A percentile compares a stretch with the other conserved stretches of the same genome.
Conservation (phyloP, 2,797 vertebrate species). For the Hemibagrus guttatus region DNA sequence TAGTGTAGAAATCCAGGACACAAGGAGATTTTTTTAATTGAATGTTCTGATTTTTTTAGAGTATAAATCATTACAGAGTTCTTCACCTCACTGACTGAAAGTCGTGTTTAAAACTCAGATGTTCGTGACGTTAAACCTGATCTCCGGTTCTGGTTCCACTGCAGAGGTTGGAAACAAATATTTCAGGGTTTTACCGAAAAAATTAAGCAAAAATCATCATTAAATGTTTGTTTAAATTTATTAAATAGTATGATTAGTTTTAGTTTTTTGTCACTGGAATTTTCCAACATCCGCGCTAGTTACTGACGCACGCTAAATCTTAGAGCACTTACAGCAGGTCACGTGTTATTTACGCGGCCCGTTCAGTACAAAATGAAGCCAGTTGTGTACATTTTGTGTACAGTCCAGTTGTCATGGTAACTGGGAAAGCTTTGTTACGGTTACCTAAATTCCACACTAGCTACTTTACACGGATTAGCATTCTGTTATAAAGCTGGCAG, state of each 20-base stretch:
- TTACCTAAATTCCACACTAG: neutral
- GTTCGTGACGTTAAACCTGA: no score
- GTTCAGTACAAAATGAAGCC: neutral
- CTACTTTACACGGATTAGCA: neutral
- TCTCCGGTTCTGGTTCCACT: neutral
- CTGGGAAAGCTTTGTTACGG: neutral
- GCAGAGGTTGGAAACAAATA: neutral
- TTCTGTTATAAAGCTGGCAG: neutral
- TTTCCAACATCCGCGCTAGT: neutral
- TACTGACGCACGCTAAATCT: neutral
- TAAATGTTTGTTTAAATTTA: neutral
- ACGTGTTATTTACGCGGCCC: neutral
- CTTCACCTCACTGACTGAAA: neutral
- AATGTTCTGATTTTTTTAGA: neutral
- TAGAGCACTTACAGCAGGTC: neutral
- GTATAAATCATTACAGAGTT: neutral
- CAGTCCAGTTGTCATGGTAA: neutral
- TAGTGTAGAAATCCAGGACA: neutral
- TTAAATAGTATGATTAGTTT: neutral
- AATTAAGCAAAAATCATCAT: neutral
- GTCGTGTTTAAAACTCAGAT: neutral
- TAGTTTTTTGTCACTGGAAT: neutral
- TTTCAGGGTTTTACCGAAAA: neutral
- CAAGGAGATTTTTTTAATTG: neutral
- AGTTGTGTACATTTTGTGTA: neutral